Percentiles rank a stretch among this genome's conserved stretches.
These are phyloP conservation scores for Blastobasis adustella DNA, from an alignment of 2,888 invertebrate genomes.

Conservation along the genomic window DNA sequence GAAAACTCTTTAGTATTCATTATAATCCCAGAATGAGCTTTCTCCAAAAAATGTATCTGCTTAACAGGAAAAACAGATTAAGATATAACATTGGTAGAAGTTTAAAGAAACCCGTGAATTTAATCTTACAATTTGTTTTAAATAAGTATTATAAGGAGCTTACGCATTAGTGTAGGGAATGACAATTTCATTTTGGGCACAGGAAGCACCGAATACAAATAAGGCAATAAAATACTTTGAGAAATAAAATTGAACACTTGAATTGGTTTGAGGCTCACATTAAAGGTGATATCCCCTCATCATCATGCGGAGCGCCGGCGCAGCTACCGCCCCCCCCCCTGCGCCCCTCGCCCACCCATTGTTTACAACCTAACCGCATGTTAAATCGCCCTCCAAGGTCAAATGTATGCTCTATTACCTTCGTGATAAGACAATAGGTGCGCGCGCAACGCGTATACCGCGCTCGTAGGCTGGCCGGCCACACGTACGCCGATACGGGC, in stretches of 20 bases:
- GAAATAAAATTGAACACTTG: constrained; percentile 49
- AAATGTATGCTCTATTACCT: constrained; percentile 39
- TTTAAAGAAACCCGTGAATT: too few species aligned
- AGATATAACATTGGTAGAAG: too few species aligned
- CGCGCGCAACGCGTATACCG: constrained; percentile 1
- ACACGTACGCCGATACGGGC: constrained; percentile 43
- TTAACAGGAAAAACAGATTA: constrained; percentile 17
- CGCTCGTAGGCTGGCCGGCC: constrained; percentile 32
- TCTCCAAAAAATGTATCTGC: constrained; percentile 32
- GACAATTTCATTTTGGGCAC: constrained; percentile 1
- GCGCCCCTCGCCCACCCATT: constrained; percentile 52
- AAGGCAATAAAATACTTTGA: constrained; percentile 44
- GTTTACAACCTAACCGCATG: constrained; percentile 52
- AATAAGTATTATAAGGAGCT: too few species aligned
- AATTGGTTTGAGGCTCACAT: constrained; percentile 37
- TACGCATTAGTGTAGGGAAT: too few species aligned
- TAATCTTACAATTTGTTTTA: too few species aligned
- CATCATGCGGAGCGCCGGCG: constrained; percentile 51
- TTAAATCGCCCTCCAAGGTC: constrained; percentile 32
- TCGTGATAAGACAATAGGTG: constrained; percentile 27
- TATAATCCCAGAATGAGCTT: constrained; percentile 1
- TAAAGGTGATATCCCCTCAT: constrained; percentile 45
- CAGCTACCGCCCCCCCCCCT: constrained; percentile 39
- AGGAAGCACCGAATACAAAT: constrained; percentile 58
- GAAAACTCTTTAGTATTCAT: constrained; percentile 2